These are phyloP conservation scores for Phylloscopus collybita DNA, from an alignment of 2,797 vertebrate species.

Conservation along the genomic window DNA sequence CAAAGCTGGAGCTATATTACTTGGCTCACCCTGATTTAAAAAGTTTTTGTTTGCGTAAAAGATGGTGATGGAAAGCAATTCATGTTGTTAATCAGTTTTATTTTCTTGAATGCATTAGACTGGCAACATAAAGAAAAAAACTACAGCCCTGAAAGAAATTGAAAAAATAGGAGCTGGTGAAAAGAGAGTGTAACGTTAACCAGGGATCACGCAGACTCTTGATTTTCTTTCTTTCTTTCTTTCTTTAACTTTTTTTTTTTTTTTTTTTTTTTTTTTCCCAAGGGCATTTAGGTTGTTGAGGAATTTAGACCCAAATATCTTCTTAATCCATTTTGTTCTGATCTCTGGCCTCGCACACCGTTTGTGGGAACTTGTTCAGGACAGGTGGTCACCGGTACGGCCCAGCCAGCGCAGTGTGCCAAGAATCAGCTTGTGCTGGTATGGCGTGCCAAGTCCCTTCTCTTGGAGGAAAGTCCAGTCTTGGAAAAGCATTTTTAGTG, in stretches of 20 bases:
- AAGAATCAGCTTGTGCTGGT: background rate
- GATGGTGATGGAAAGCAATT: background rate
- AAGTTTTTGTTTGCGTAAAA: background rate
- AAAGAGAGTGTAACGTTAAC: background rate
- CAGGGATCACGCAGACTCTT: background rate
- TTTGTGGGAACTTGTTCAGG: background rate
- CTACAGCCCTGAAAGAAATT: background rate
- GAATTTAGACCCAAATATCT: background rate
- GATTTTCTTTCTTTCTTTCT: background rate
- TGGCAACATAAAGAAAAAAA: background rate
- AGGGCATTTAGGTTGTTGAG: background rate
- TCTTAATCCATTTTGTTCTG: background rate
- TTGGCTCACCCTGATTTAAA: background rate
- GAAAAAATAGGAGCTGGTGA: background rate
- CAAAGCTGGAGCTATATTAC: background rate
- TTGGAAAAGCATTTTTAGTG: background rate
- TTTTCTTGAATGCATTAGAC: background rate
- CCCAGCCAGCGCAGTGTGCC: rapidly evolving
- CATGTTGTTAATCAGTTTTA: background rate
- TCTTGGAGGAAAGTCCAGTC: background rate
- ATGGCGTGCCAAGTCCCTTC: rapidly evolving
- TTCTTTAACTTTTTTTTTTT: background rate
- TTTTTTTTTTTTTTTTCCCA: rapidly evolving
- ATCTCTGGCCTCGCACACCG: background rate
- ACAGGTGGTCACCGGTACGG: background rate